These are phyloP conservation scores for Atopsyche davidsoni DNA, from an alignment of 1,140 invertebrate species.

Conservation along the genomic window DNA sequence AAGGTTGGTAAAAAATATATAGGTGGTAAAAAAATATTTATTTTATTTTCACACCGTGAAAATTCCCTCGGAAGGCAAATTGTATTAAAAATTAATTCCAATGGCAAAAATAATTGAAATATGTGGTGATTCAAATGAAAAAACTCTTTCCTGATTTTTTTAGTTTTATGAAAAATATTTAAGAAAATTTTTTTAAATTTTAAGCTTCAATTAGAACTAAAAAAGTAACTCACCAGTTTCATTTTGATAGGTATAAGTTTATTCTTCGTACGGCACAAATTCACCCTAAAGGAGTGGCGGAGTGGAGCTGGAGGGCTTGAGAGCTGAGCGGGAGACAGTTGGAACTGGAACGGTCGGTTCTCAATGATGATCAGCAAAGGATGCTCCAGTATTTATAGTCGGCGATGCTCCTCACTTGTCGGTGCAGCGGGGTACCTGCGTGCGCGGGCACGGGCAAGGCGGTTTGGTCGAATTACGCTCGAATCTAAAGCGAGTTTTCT, in stretches of 20 bases:
- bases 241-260: slow-evolving; percentile 18
- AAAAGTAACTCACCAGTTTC: slow-evolving; percentile 24
- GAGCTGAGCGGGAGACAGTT: slow-evolving; percentile 14
- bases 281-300: slow-evolving; percentile 9
- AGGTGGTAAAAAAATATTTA: too few relatives aligned
- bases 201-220: not conserved
- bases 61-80: too few relatives aligned
- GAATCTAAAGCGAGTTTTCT: slow-evolving; percentile 6
- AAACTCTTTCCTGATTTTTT: too few relatives aligned
- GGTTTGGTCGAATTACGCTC: slow-evolving; percentile 16
- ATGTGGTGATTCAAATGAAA: too few relatives aligned
- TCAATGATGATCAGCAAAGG: slow-evolving; percentile 24
- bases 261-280: slow-evolving; percentile 5
- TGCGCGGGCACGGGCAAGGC: slow-evolving; percentile 9
- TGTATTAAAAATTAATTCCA: too few relatives aligned
- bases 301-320: slow-evolving; percentile 7
- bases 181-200: not conserved
- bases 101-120: too few relatives aligned
- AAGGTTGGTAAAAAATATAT: too few relatives aligned
- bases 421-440: not conserved
- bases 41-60: too few relatives aligned
- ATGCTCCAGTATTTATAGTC: slow-evolving; percentile 31
- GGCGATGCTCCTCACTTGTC: slow-evolving; percentile 28
- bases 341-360: slow-evolving; percentile 26
- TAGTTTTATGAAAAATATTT: too few relatives aligned